These are phyloP conservation scores for Helicoverpa assulta DNA, from an alignment of 2,888 invertebrate genomes.

Conservation along the genomic window DNA sequence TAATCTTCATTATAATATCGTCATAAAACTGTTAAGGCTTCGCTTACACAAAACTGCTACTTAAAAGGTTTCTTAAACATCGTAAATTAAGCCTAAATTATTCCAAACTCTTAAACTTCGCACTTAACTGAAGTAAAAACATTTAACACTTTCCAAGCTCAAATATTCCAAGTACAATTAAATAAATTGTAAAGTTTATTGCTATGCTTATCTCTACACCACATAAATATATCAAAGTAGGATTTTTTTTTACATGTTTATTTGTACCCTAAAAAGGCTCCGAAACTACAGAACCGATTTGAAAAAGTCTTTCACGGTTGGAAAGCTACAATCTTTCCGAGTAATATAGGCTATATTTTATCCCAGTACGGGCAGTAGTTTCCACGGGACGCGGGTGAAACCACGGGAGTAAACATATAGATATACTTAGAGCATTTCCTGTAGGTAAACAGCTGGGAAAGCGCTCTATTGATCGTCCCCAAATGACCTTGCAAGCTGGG, in stretches of 20 bases:
- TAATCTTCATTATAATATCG: background rate
- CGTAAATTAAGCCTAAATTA: background rate
- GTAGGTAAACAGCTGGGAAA: conserved; percentile 43
- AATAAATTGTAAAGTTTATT: conserved; percentile 20
- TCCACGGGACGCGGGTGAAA: too few species aligned
- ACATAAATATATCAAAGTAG: too few species aligned
- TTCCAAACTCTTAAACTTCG: background rate
- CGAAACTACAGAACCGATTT: too few species aligned
- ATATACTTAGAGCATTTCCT: conserved; percentile 15
- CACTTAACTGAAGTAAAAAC: background rate
- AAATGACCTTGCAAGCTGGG: conserved; percentile 52
- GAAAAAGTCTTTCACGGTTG: too few species aligned
- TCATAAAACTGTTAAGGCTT: background rate
- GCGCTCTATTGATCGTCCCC: conserved; percentile 58
- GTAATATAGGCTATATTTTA: background rate
- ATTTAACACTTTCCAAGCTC: background rate
- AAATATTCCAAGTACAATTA: conserved; percentile 18
- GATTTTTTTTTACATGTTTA: too few species aligned
- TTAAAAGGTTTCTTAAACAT: background rate
- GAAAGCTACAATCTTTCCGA: too few species aligned
- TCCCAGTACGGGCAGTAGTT: background rate
- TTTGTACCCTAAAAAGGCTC: too few species aligned
- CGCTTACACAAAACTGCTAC: background rate
- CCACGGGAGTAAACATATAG: background rate
- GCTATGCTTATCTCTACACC: background rate